Base-by-base conservation (phyloP, 2,113 vertebrate genomes). In the Axis porcinus region DNA sequence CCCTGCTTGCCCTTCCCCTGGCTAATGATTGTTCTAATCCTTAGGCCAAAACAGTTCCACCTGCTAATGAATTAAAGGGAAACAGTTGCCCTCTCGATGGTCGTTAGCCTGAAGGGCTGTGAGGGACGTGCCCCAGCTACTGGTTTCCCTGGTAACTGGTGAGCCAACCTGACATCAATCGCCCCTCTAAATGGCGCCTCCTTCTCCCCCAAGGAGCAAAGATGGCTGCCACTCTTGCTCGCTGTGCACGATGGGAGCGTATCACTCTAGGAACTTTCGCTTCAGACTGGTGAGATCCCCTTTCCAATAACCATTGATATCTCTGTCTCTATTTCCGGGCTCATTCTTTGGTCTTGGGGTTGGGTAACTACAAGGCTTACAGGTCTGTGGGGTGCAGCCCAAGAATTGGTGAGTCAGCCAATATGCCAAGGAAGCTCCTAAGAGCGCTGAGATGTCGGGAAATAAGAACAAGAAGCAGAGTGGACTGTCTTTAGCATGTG, bases 361-460 rank as follows among this genome's bases (percentile, higher is more conserved):
- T 55, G 81, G 81, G 12, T n/a, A 3, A 27, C 81, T 55, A 25
- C 3, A 55, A 55, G 81, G n/a, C 12, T 83, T 27, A 54, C 21
- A 55, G 21, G 21, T 23, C n/a, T 36, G 81, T 36, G 81, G 21
- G 81, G 52, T 55, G 12, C 23, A 27, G 52, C n/a, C 33, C 52
- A 55, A 16, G 52, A 84, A 83, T 13, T 55, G 52, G 21, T 36
- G 52, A 55, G 52, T 54, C 8, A 55, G 52, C n/a, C 81, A 16
- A 13, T 36, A 84, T 15, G 12, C 52, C n/a, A 27, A 40, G n/a
- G 52, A 55, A 55, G n/a, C 33, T 84, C n/a, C 81, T 5, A 8
- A 25, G n/a, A 27, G n/a, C 0, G 0, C 52, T 23, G 52, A 54
- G 33, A 36, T 55, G 13, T 36, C 0, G 2, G 81, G n/a, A 55